Evolutionary conservation across 2,113 vertebrate genomes (phyloP), one percentile per base, ranked within the genome.

Genomic region (Haliaeetus leucogaster): DNA sequence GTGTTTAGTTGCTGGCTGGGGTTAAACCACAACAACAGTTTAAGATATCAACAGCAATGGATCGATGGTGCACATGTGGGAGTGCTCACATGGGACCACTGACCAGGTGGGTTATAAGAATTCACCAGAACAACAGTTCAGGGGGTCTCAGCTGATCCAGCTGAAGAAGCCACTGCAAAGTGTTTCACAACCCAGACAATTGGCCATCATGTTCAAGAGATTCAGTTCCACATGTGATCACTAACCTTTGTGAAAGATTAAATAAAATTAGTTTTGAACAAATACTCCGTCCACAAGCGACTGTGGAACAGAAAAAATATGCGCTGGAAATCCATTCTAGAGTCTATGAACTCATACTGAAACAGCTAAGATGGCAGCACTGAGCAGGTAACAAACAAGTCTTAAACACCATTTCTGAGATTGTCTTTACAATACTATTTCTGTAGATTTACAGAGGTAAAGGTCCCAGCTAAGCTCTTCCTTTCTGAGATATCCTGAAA

Each of bases 51-150:
- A 11, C 13, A 61, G 22, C 9, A 65, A 34, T 0, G 1, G 7
- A 17, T 42, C 29, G 3, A 32, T 26, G 36, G 5, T 56, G 12
- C 30, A 43, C 7, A 16, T 22, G 5, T 50, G 32, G 10, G 6
- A 66, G 32, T 3, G 8, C 7, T 87, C 27, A 42, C 0, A 0
- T 5, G 50, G 32, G 14, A 38, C 6, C 16, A 25, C 38, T 67
- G n/a, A 20, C 8, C 3, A 34, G 2, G 6, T 36, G 12, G 42
- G 38, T 38, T 48, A 2, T 11, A 63, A 59, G 32, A 65, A 73
- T 56, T 30, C 13, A 32, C 26, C 9, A 65, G 40, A 84, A 56
- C 25, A 82, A 34, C 16, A 9, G 22, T n/a, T 76, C 38, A 42
- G 10, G 7, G 7, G 26, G 3, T 26, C 5, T 52, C 36, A 77